phyloP scores from a whole-genome alignment of 1,140 invertebrate genomes.

The Mycetomoellerius zeteki region DNA sequence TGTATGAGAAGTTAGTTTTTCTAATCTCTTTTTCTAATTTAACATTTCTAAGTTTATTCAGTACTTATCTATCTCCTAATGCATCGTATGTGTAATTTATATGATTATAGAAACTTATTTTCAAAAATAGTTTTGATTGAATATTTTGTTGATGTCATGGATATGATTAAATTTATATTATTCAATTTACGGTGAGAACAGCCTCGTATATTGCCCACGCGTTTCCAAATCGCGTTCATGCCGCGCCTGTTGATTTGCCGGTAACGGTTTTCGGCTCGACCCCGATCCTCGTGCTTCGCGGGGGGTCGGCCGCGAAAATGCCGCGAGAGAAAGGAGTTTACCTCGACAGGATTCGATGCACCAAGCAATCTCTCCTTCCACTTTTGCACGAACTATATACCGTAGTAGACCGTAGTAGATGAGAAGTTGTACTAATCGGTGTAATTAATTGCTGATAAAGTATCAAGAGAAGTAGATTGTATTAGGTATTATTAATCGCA shows the following conservation, averaged over 20 bases:
- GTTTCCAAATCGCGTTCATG: slow-evolving; percentile 63
- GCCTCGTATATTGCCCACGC: slow-evolving; percentile 48
- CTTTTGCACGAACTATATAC: slow-evolving; percentile 78
- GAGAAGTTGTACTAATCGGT: slow-evolving; percentile 78
- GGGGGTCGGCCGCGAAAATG: slow-evolving; percentile 37
- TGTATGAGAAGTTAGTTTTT: not conserved
- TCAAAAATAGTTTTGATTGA: not conserved
- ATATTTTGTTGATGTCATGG: not conserved
- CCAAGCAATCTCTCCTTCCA: slow-evolving; percentile 77
- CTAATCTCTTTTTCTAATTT: not conserved
- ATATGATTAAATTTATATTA: slow-evolving; percentile 25
- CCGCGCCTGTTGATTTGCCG: slow-evolving; percentile 64
- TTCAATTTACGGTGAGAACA: slow-evolving; percentile 11
- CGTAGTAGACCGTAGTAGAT: slow-evolving; percentile 75
- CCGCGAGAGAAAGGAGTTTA: slow-evolving; percentile 59
- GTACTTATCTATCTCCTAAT: not conserved
- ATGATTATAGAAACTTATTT: not conserved
- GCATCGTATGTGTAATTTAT: not conserved
- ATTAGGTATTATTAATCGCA: slow-evolving; percentile 76
- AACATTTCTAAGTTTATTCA: not conserved
- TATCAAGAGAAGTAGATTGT: slow-evolving; percentile 76
- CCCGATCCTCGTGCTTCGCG: slow-evolving; percentile 13
- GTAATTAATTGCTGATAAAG: slow-evolving; percentile 77
- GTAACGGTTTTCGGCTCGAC: slow-evolving; percentile 28
- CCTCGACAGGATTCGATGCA: slow-evolving; percentile 78